A percentile compares a stretch with the other conserved stretches of the same genome.
Evolutionary conservation across 2,888 invertebrate species (phyloP).

Genomic region (Cheilosia variabilis): DNA sequence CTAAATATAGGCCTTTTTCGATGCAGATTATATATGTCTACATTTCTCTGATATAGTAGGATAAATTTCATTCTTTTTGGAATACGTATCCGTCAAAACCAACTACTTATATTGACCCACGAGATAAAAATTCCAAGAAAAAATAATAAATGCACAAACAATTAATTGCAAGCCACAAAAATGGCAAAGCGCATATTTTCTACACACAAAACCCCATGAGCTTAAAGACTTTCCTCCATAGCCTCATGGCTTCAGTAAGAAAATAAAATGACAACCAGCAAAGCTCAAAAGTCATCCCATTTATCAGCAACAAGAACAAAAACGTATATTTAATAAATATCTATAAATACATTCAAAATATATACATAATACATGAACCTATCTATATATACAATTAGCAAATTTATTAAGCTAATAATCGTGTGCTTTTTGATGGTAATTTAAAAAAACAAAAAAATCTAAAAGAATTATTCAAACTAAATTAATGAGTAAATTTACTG

Average conservation of each 20-base stretch:
- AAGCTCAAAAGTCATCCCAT: constrained; percentile 67
- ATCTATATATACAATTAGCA: constrained; percentile 64
- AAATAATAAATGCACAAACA: constrained; percentile 11
- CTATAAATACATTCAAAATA: constrained; percentile 34
- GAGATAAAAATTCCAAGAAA: constrained; percentile 41
- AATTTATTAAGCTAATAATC: constrained; percentile 69
- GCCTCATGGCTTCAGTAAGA: constrained; percentile 27
- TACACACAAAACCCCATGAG: constrained; percentile 60
- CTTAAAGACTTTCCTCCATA: constrained; percentile 66
- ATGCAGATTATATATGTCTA: no score
- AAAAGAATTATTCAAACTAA: constrained; percentile 12
- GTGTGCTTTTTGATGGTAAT: constrained; percentile 75
- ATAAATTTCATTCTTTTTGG: no score
- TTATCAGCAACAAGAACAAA: constrained; percentile 30
- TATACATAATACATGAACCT: constrained; percentile 24
- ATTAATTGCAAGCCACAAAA: constrained; percentile 13
- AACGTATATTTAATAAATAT: constrained; percentile 44
- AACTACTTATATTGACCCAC: not conserved
- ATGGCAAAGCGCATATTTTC: constrained; percentile 41
- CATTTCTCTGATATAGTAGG: no score
- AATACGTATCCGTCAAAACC: not conserved
- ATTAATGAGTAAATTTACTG: constrained; percentile 41
- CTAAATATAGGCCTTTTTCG: no score
- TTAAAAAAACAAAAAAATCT: constrained; percentile 36
- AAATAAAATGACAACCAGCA: constrained; percentile 20